Evolutionary conservation across 2,888 invertebrate genomes (phyloP), one percentile per base, ranked within the genome.

Genomic region (Drosophila kambysellisi): DNA sequence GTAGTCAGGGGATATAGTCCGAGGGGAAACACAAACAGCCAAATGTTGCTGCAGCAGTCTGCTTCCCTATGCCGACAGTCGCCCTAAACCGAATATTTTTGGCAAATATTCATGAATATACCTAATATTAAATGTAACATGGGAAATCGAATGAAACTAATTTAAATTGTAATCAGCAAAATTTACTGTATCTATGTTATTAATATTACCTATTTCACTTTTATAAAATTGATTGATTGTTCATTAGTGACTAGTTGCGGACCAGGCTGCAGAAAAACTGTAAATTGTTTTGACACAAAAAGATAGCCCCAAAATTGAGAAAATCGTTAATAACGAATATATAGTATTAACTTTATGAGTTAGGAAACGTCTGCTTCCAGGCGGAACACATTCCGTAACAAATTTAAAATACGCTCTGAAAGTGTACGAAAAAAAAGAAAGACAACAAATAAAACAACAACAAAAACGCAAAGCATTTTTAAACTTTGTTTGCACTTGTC

Each of bases 401-500:
- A 30, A 57, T 30, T 17, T 25, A 17, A 33, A 11, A 20, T 20
- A 7, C 20, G 11, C 15, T 4, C 41, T 4, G 8, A 9, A 20
- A 46, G 48, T 25, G 33, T 46, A 48, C 25, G 29, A 29, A 30
- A 25, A 48, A 32, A 35, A 12, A 33, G 41, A n/a, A n/a, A 41
- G 20, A 60, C 12, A 58, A 20, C 39, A 43, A 32, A 25, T 25
- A 53, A 41, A 30, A 17, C 3, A 30, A 43, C 32, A 64, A 37
- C 51, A 58, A 54, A 52, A 53, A 48, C 76, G 72, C 54, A 82
- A 74, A 84, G 77, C 76, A 76, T 72, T 87, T 76, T 63, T 32
- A 70, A 84, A 85, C 71, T 85, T 88, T 84, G 73, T 77, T 69
- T 66, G 62, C 39, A 25, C 48, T 59, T 69, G 73, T 65, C 46